Base-by-base conservation (phyloP, 1,140 invertebrate genomes). In the Drosophila orosa region DNA sequence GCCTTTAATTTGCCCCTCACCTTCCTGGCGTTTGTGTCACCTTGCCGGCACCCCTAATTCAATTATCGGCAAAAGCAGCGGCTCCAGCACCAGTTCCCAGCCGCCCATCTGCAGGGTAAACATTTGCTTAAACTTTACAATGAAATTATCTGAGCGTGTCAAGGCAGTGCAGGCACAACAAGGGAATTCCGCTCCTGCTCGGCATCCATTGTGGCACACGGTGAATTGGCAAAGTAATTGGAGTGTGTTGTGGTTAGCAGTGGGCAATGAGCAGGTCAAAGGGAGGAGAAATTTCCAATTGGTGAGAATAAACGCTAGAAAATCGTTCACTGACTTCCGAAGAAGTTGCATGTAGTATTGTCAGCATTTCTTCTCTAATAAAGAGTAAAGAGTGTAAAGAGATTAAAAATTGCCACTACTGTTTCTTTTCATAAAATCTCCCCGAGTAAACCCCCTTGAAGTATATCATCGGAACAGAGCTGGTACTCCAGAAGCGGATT, bases 41-140 rank as follows among this genome's bases (percentile, higher is more conserved):
- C 65, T 45, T 50, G 60, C 45, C 50, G 59, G 47, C 50, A 19
- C 25, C 45, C 45, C 65, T 75, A 82, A 86, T 87, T 86, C 72
- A 87, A 86, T 86, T 87, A 82, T 74, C 69, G 74, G 67, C 63
- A 59, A 61, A 63, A 62, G 31, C 37, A 58, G 56, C 54, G 48
- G 17, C 29, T 5, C 48, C 61, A 24, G 44, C 47, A 27, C 17
- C 61, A 24, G 47, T 35, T 40, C 56, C 35, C 54, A 25, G 35
- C 17, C 47, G 24, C 35, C 44, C 69, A 66, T 82, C 74, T 77
- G 74, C 44, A 50, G 57, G 48, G 62, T 63, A 78, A 82, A 86
- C 59, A 86, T 82, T 85, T 78, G 63, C 52, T 56, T 67, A 71
- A 81, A 78, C 61, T 82, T 82, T 57, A 42, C 69, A 71, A 75